Conservation (phyloP, 2,888 invertebrate genomes). For the Drosophila phalerata region DNA sequence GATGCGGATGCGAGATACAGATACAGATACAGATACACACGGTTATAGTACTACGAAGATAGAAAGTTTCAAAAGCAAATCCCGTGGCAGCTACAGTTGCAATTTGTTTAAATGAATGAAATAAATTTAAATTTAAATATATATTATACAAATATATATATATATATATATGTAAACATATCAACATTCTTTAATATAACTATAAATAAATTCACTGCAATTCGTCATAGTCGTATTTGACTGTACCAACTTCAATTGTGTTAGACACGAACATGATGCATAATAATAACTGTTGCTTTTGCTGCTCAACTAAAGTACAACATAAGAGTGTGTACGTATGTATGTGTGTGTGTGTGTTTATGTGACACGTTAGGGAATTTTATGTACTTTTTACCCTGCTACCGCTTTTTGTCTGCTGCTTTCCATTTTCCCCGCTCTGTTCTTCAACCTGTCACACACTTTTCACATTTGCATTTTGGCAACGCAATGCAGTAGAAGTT, state of each 20-base stretch:
- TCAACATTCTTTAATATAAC: too few species aligned
- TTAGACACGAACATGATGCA: background rate
- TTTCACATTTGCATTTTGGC: slow-evolving; percentile 43
- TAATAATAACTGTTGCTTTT: slow-evolving; percentile 14
- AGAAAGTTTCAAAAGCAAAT: background rate
- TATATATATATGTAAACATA: too few species aligned
- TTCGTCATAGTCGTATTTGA: background rate
- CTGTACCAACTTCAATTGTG: slow-evolving; percentile 11
- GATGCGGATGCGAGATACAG: slow-evolving; percentile 1
- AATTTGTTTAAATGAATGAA: too few species aligned
- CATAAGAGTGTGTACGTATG: slow-evolving; percentile 2
- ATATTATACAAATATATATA: too few species aligned
- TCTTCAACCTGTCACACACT: background rate
- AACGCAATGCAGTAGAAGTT: slow-evolving; percentile 23
- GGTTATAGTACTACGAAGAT: background rate
- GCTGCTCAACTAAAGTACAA: slow-evolving; percentile 3
- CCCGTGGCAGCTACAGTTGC: background rate
- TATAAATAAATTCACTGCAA: background rate
- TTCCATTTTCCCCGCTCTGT: background rate
- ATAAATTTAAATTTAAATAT: background rate
- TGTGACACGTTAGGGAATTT: slow-evolving; percentile 44
- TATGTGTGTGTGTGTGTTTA: slow-evolving; percentile 17
- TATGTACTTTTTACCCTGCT: slow-evolving; percentile 4
- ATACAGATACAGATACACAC: background rate
- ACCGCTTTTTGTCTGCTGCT: background rate